Evolutionary conservation across 2,888 invertebrate genomes (phyloP), one percentile per base, ranked within the genome.

Genomic region (Subacronicta megacephala): DNA sequence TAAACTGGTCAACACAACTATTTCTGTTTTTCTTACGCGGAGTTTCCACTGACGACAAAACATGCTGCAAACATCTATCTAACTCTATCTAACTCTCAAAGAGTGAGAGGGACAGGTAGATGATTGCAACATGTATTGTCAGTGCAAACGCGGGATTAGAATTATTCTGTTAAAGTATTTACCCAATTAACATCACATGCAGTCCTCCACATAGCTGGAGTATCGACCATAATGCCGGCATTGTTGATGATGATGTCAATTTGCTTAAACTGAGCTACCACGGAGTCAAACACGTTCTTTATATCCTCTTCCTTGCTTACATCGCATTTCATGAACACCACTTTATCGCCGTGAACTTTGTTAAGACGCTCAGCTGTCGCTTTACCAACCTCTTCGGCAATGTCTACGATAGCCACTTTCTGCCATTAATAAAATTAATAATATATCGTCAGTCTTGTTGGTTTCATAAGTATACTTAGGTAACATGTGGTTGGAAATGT

Each of bases 181-280:
- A 88, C 88, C 77, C 75, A 84, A 57, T 89, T 89, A n/a, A 87
- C 79, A 36, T 80, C 77, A 41, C 78, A 74, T 2, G 86, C 75
- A 10, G 72, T 83, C 43, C 84, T 82, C 84, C 84, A 87, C 3
- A 73, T 3, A 3, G 61, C 16, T 0, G 82, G 79, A 0, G 79
- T 44, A 54, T 88, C 87, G 38, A 72, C 75, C 81, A 88, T 82
- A 29, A 87, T 78, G 0, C 88, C 88, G 20, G 88, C 87, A 58
- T 88, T 87, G 62, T 88, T 88, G 37, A 89, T 73, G 29, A 87
- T 69, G 26, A 88, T 84, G 35, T 88, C 86, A 16, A 88, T 58
- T 20, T 69, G 78, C 35, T 78, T 68, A 33, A 83, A 80, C 38
- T 65, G 60, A 1, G 54, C 57, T 9, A 84, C 42, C 12, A 83